Base-by-base conservation (phyloP, 2,797 vertebrate genomes). In the Rhodeus uyekii region DNA sequence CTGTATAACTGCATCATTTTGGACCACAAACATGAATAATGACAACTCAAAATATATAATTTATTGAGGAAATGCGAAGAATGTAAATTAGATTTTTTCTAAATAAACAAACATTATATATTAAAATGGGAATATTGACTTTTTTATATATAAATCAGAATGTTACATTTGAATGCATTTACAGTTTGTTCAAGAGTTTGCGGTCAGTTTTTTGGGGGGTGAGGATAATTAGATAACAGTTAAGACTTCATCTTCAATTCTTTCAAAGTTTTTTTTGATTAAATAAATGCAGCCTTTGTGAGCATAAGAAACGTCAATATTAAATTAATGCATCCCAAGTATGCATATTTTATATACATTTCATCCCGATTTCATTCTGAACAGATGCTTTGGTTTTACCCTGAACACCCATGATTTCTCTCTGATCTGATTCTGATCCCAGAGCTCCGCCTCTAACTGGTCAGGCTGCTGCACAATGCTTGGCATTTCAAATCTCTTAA, bases 401-500 rank as follows among this genome's bases (percentile, higher is more conserved):
- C 19, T 61, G 38, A 80, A 80, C 27, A 39, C 19, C 44, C 69
- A 74, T 53, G 44, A 80, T 53, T 63, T 46, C 69, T n/a, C 50
- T 44, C 61, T 76, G 55, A 81, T 63, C 65, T 71, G 74, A 63
- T 71, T 69, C 65, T 71, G 67, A 53, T 64, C 32, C 24, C 29
- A 55, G 24, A 65, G 24, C 42, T 69, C 53, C 71, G 22, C 76
- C 69, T 27, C 50, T 14, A 77, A 78, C 84, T 13, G 29, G 79
- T 74, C 63, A 44, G 8, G 13, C 55, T 36, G 34, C n/a, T 19
- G 36, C 55, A 61, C 60, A 46, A 76, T 42, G n/a, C 80, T 29
- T 38, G 29, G 16, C 63, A 60, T 39, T 55, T 36, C 60, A 75
- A 42, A 46, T 29, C 38, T 44, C 27, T 61, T 63, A 63, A 76